Evolutionary conservation across 2,888 invertebrate genomes (phyloP).

Genomic region (Alviniconcha strummeri): DNA sequence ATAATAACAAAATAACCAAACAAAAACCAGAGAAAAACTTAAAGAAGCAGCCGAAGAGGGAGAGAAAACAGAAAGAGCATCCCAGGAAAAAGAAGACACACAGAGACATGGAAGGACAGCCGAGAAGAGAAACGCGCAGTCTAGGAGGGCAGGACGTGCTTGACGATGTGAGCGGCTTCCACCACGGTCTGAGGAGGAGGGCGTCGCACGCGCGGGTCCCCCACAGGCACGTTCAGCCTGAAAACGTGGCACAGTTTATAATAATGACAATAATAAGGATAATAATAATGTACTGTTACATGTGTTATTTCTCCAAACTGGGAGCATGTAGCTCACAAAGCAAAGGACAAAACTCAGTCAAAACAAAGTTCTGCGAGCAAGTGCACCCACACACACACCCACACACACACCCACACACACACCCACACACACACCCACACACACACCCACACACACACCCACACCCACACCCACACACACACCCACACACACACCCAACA

Average conservation of each 20-base stretch:
- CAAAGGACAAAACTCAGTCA: no score
- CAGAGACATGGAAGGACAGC: no score
- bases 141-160: slow-evolving; percentile 45
- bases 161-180: slow-evolving; percentile 64
- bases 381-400: no score
- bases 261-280: slow-evolving; percentile 10
- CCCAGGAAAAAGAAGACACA: not conserved
- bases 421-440: no score
- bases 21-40: not conserved
- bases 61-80: not conserved
- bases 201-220: slow-evolving; percentile 64
- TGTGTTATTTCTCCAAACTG: no score
- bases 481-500: no score
- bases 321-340: no score
- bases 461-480: no score
- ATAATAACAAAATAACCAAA: not conserved
- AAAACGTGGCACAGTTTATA: slow-evolving; percentile 35
- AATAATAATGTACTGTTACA: not conserved
- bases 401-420: no score
- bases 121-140: not conserved
- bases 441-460: no score
- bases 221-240: slow-evolving; percentile 70
- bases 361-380: no score
- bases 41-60: not conserved
- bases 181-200: slow-evolving; percentile 62